These are phyloP conservation scores for Brenthis ino DNA, from an alignment of 2,888 invertebrate species.

Conservation along the genomic window DNA sequence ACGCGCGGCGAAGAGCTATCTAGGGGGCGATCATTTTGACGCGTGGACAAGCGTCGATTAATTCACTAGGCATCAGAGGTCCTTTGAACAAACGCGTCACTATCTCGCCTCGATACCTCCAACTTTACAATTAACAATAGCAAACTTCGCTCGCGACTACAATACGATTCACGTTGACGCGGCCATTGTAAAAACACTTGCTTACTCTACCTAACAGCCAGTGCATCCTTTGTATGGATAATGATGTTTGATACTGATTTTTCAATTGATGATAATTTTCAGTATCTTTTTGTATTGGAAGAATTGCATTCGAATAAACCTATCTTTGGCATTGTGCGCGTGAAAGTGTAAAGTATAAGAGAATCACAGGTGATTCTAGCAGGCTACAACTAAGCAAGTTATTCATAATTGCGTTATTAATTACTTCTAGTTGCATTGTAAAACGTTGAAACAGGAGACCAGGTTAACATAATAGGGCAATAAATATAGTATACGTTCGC, in stretches of 20 bases:
- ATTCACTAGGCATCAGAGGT: slow-evolving; percentile 52
- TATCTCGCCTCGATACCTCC: slow-evolving; percentile 70
- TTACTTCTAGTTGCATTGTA: too few relatives aligned
- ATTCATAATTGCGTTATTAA: too few relatives aligned
- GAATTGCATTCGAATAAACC: neutral
- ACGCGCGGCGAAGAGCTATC: slow-evolving; percentile 28
- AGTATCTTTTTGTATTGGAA: slow-evolving; percentile 12
- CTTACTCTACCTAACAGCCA: slow-evolving; percentile 36
- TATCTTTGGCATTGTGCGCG: neutral
- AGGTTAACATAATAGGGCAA: slow-evolving; percentile 12
- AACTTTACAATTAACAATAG: slow-evolving; percentile 72
- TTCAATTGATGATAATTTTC: slow-evolving; percentile 22
- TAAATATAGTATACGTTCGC: slow-evolving; percentile 31
- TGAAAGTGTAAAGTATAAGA: neutral
- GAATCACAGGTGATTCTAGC: too few relatives aligned
- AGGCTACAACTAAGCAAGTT: too few relatives aligned
- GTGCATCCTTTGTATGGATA: slow-evolving; percentile 40
- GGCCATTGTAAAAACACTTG: slow-evolving; percentile 44
- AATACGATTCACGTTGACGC: slow-evolving; percentile 59
- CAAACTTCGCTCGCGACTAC: slow-evolving; percentile 69
- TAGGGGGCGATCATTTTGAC: slow-evolving; percentile 39
- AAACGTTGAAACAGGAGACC: neutral
- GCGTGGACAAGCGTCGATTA: slow-evolving; percentile 41
- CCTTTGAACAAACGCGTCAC: slow-evolving; percentile 65
- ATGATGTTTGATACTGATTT: slow-evolving; percentile 39